phyloP scores from a whole-genome alignment of 2,113 vertebrate genomes.

The Cynoglossus semilaevis region DNA sequence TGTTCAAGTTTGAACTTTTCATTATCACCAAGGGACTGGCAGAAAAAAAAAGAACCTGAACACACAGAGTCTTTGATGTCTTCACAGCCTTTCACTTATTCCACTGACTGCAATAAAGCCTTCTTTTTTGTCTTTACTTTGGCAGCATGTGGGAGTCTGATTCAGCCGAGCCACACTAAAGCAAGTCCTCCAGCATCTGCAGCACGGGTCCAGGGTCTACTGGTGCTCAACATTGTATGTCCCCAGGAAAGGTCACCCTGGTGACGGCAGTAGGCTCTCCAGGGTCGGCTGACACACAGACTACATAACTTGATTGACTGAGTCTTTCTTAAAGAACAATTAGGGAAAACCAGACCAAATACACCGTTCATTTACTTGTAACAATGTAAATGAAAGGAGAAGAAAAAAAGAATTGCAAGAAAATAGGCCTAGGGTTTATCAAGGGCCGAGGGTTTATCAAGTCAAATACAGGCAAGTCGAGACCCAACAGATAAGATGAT shows the following conservation, averaged over 20 bases:
- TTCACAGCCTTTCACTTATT: constrained; percentile 13
- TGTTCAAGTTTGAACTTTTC: not conserved
- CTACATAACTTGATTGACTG: constrained; percentile 12
- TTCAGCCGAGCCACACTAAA: constrained; percentile 38
- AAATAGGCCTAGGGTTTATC: constrained; percentile 4
- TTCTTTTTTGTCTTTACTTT: constrained; percentile 17
- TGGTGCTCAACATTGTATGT: constrained; percentile 35
- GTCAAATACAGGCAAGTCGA: constrained; percentile 10
- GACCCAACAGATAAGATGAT: constrained; percentile 15
- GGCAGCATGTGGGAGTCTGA: constrained; percentile 19
- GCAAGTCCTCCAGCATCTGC: constrained; percentile 48
- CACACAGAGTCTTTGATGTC: constrained; percentile 15
- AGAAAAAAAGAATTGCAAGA: not conserved
- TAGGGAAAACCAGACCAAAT: constrained; percentile 3
- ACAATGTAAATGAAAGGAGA: not conserved
- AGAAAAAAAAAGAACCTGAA: constrained; percentile 1
- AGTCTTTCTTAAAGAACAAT: constrained; percentile 7
- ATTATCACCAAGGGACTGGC: not conserved
- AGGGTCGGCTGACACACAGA: constrained; percentile 6
- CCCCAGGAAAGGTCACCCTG: constrained; percentile 47
- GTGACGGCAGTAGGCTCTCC: constrained; percentile 31
- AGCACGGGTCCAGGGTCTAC: constrained; percentile 10
- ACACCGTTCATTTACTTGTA: not conserved
- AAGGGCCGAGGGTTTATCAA: too few relatives aligned
- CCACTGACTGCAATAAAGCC: constrained; percentile 3